phyloP scores from a whole-genome alignment of 2,888 invertebrate species.

The Agonum fuliginosum region DNA sequence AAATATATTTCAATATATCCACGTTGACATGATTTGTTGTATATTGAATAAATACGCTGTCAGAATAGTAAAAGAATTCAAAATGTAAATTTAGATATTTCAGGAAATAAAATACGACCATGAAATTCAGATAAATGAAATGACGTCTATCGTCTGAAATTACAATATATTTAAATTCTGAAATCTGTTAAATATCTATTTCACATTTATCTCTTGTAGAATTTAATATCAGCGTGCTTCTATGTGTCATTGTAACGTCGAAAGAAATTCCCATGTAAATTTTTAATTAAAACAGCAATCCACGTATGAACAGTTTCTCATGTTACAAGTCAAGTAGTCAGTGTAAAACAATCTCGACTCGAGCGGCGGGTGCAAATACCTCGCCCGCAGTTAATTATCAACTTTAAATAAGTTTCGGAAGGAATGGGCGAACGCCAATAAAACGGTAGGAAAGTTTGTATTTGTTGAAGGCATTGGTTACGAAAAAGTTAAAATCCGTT shows the following conservation, averaged over 20 bases:
- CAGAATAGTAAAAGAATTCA: too few species aligned
- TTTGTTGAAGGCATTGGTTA: constrained; percentile 16
- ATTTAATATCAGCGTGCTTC: constrained; percentile 1
- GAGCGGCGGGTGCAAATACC: constrained; percentile 1
- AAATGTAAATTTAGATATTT: too few species aligned
- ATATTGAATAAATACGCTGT: too few species aligned
- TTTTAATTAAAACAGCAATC: constrained; percentile 55
- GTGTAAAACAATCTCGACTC: constrained; percentile 22
- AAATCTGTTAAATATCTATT: constrained; percentile 2
- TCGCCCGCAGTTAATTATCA: constrained; percentile 44
- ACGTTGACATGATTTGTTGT: too few species aligned
- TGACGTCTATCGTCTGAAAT: neutral
- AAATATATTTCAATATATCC: too few species aligned
- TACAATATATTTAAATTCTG: neutral
- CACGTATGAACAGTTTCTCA: constrained; percentile 46
- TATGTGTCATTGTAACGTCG: neutral
- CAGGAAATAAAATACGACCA: too few species aligned
- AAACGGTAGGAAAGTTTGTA: constrained; percentile 19
- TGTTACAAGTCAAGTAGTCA: constrained; percentile 34
- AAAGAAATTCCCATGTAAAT: constrained; percentile 42
- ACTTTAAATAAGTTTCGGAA: constrained; percentile 31
- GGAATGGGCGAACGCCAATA: constrained; percentile 7
- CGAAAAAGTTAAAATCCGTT: constrained; percentile 48
- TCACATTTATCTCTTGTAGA: neutral
- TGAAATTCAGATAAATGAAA: too few species aligned